Base-by-base conservation (phyloP, 2,888 invertebrate species). In the Platerodrilus igneus region DNA sequence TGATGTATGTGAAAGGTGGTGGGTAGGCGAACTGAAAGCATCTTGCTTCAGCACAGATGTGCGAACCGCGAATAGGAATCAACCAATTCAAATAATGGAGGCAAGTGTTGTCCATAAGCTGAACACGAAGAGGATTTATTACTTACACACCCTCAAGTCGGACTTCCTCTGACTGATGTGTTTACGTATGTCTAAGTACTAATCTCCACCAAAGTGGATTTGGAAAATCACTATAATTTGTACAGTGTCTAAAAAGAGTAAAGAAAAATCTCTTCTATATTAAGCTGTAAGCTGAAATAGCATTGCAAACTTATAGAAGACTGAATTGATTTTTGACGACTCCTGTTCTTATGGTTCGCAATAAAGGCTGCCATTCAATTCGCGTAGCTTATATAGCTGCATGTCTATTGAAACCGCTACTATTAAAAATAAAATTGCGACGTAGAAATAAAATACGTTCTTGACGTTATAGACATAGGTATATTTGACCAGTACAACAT, bases 61-160 rank as follows among this genome's bases (percentile, higher is more conserved):
- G 36, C 41, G 39, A 39, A 36, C 31, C 30, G 42, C 45, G 48
- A 48, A 48, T 48, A 48, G 45, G 42, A 48, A 48, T 48, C 45
- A 48, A 42, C 48, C 48, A 48, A 48, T 48, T 45, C 45, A 41
- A 48, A 48, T 48, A 48, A 48, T 48, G 45, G 39, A 45, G 41
- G 33, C 45, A 41, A 48, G 48, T 48, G 48, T 48, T 48, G 48
- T 48, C 45, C 45, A 45, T 48, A 45, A 41, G 38, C 35, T 25
- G 45, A 45, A 45, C 37, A 42, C 38, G 37, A 25, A 38, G 37
- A 36, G 34, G 42, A 45, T 45, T 45, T 45, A 45, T 45, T 42
- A 42, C 35, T 29, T 38, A 26, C 35, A 20, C 26, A 22, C 36
- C 19, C 31, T 39, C 27, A 26, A 26, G 26, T 21, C 16, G 11